Evolutionary conservation across 2,888 invertebrate species (phyloP).

Genomic region (Ferdinandea cuprea): DNA sequence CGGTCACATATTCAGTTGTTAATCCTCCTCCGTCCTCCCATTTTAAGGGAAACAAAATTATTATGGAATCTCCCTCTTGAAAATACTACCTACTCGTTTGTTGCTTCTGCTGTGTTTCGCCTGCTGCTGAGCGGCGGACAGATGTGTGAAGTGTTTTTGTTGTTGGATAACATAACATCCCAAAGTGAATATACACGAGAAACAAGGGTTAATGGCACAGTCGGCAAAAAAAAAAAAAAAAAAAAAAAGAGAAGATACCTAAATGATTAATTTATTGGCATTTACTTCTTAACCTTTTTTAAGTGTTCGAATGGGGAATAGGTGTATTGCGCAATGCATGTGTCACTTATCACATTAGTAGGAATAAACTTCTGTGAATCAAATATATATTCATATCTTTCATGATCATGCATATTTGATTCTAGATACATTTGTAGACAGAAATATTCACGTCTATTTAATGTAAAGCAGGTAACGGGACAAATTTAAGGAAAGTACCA

Average conservation of each 20-base stretch:
- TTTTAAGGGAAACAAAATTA: constrained; percentile 14
- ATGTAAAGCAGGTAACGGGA: too few species aligned
- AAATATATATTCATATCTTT: too few species aligned
- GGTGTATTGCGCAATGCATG: not conserved
- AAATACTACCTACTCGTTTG: not conserved
- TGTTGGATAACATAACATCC: not conserved
- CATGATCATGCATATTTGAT: too few species aligned
- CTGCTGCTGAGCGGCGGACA: not conserved
- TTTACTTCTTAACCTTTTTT: constrained; percentile 16
- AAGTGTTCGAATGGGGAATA: not conserved
- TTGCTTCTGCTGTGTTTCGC: not conserved
- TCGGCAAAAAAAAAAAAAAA: constrained; percentile 9
- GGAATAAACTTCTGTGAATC: too few species aligned
- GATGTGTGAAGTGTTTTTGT: constrained; percentile 15
- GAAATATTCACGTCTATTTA: too few species aligned
- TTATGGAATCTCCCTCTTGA: not conserved
- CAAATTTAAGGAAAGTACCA: too few species aligned
- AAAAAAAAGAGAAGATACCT: too few species aligned
- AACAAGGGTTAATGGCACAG: constrained; percentile 57
- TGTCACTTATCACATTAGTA: not conserved
- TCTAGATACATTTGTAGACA: too few species aligned
- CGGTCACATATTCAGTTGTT: not conserved
- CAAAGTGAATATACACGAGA: not conserved
- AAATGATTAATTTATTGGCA: constrained; percentile 9
- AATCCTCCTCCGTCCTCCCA: not conserved